A percentile compares a stretch with the other conserved stretches of the same genome.
Conservation (phyloP, 2,888 invertebrate genomes). For the Anarsia innoxiella region DNA sequence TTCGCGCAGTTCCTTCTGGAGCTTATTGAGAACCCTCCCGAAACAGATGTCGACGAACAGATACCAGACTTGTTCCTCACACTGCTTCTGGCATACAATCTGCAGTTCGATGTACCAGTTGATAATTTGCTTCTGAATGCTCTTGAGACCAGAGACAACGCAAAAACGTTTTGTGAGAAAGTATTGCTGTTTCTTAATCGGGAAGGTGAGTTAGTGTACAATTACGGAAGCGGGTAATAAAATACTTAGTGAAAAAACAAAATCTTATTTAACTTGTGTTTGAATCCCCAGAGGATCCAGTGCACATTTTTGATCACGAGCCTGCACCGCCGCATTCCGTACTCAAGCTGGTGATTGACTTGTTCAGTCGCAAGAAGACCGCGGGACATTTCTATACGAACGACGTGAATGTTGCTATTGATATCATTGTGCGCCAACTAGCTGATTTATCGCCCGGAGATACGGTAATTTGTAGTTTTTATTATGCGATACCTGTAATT, state of each 20-base stretch:
- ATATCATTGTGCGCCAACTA: conserved; percentile 92
- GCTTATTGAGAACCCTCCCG: conserved; percentile 86
- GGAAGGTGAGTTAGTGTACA: conserved; percentile 83
- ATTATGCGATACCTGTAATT: neutral
- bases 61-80: conserved; percentile 90
- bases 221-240: too few species aligned
- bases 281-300: conserved; percentile 89
- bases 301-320: conserved; percentile 88
- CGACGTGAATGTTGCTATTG: conserved; percentile 94
- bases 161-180: conserved; percentile 94
- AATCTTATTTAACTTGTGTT: too few species aligned
- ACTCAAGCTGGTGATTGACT: conserved; percentile 89
- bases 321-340: conserved; percentile 89
- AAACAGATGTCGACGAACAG: conserved; percentile 87
- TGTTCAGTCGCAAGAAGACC: conserved; percentile 86
- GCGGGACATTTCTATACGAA: conserved; percentile 95
- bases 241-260: too few species aligned
- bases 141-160: conserved; percentile 79
- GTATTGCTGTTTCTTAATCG: conserved; percentile 89
- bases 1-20: conserved; percentile 88
- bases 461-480: too few species aligned
- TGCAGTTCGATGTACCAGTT: conserved; percentile 82
- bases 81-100: conserved; percentile 89
- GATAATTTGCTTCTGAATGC: conserved; percentile 84
- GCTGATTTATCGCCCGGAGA: conserved; percentile 93